Percentiles rank a stretch among this genome's conserved stretches.
Evolutionary conservation across 2,113 vertebrate species (phyloP).

Genomic region (Xenopus borealis): DNA sequence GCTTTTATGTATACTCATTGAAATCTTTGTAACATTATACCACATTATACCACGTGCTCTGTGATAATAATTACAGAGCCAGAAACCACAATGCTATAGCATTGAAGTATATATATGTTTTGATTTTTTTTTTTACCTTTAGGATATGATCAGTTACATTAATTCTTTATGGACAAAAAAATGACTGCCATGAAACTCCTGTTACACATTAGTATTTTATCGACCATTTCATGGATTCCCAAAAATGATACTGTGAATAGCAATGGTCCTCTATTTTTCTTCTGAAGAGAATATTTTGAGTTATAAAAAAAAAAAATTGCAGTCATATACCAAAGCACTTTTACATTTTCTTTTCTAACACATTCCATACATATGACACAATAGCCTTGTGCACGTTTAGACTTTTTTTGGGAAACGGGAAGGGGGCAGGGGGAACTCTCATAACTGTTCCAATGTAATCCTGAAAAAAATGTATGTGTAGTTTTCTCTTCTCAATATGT

Average conservation of each 20-base stretch:
- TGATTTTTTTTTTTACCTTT: neutral
- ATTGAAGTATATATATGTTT: neutral
- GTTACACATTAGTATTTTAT: neutral
- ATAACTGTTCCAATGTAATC: conserved; percentile 44
- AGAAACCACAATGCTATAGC: neutral
- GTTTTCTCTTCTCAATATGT: no score
- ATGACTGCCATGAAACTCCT: no score
- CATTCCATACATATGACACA: conserved; percentile 51
- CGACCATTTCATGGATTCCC: neutral
- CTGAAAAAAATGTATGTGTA: neutral
- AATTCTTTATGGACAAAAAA: neutral
- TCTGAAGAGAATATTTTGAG: conserved; percentile 48
- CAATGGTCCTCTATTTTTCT: conserved; percentile 39
- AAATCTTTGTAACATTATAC: neutral
- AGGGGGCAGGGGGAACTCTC: conserved; percentile 16
- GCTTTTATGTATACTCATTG: neutral
- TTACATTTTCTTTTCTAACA: conserved; percentile 45
- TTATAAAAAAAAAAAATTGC: conserved; percentile 44
- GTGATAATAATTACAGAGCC: neutral
- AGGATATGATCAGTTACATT: neutral
- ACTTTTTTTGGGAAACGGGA: conserved; percentile 34
- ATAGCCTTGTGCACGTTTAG: conserved; percentile 36
- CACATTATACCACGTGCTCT: neutral
- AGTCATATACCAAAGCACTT: conserved; percentile 57
- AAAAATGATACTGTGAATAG: conserved; percentile 35